Evolutionary conservation across 37 sponge, comb jelly and placozoan genomes (phyloP).

Genomic region (Lycopodina hypogea): DNA sequence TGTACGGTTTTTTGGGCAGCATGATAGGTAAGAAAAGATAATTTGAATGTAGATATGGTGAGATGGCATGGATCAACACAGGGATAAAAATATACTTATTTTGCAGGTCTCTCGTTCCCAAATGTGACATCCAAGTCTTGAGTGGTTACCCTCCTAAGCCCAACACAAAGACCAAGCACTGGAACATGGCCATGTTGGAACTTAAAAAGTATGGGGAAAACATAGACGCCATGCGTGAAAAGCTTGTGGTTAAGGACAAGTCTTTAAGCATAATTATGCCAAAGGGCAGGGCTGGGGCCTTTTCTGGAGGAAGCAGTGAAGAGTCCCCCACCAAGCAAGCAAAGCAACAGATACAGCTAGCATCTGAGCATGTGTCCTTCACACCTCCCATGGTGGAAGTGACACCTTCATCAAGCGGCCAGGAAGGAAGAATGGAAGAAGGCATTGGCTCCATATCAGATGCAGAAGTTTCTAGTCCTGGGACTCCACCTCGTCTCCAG

Average conservation of each 20-base stretch:
- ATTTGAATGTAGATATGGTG: neutral
- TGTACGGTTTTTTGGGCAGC: conserved; percentile 93
- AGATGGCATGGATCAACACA: neutral
- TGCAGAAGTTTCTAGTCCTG: conserved; percentile 55
- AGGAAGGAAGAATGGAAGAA: neutral
- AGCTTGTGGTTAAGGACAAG: conserved; percentile 20
- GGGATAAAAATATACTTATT: too few relatives aligned
- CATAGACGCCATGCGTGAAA: conserved; percentile 52
- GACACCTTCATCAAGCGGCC: neutral
- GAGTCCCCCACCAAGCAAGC: neutral
- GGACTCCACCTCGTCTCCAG: conserved; percentile 36
- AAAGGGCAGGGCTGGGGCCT: neutral
- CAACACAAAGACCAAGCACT: conserved; percentile 64
- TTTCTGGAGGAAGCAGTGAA: conserved; percentile 3
- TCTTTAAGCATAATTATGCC: neutral
- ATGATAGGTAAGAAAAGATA: conserved; percentile 54
- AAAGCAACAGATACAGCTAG: neutral
- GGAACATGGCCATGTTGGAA: conserved; percentile 74
- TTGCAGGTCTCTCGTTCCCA: conserved; percentile 58
- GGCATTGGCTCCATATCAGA: neutral
- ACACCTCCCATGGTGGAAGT: conserved; percentile 57
- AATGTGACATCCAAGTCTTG: conserved; percentile 51
- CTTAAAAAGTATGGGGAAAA: conserved; percentile 71
- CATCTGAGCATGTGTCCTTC: conserved; percentile 35
- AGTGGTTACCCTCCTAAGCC: conserved; percentile 67